A percentile compares a stretch with the other conserved stretches of the same genome.
phyloP scores from a whole-genome alignment of 1,140 invertebrate species.

The Aricia agestis region DNA sequence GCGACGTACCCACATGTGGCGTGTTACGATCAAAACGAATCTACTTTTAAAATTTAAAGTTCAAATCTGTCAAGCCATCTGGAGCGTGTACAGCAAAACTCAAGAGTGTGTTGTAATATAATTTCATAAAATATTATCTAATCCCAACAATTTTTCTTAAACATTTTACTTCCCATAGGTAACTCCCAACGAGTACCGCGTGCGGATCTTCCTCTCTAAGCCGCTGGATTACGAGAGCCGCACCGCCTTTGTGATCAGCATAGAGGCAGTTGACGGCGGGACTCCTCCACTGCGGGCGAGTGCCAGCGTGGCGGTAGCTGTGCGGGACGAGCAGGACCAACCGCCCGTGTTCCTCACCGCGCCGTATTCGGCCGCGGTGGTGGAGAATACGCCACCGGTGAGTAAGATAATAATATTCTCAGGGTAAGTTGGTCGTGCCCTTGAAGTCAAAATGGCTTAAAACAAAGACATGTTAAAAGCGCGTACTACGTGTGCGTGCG shows the following conservation, averaged over 20 bases:
- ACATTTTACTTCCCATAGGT: slow-evolving; percentile 57
- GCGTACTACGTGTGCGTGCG: too few relatives aligned
- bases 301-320: slow-evolving; percentile 84
- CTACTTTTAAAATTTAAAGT: too few relatives aligned
- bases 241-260: slow-evolving; percentile 82
- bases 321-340: slow-evolving; percentile 89
- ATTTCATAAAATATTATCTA: too few relatives aligned
- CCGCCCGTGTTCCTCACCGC: slow-evolving; percentile 87
- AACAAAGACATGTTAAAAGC: too few relatives aligned
- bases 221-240: slow-evolving; percentile 85
- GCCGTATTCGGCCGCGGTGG: slow-evolving; percentile 85
- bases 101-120: too few relatives aligned
- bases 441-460: too few relatives aligned
- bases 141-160: too few relatives aligned
- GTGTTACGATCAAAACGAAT: too few relatives aligned
- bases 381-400: slow-evolving; percentile 83
- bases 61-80: too few relatives aligned
- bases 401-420: slow-evolving; percentile 32
- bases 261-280: slow-evolving; percentile 81
- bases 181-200: slow-evolving; percentile 82
- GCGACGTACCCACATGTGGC: neutral
- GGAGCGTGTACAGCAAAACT: too few relatives aligned
- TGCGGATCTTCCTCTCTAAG: slow-evolving; percentile 79
- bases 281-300: slow-evolving; percentile 78
- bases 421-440: neutral